Conservation (phyloP, 2,888 invertebrate genomes). For the Trichopoda pennipes region DNA sequence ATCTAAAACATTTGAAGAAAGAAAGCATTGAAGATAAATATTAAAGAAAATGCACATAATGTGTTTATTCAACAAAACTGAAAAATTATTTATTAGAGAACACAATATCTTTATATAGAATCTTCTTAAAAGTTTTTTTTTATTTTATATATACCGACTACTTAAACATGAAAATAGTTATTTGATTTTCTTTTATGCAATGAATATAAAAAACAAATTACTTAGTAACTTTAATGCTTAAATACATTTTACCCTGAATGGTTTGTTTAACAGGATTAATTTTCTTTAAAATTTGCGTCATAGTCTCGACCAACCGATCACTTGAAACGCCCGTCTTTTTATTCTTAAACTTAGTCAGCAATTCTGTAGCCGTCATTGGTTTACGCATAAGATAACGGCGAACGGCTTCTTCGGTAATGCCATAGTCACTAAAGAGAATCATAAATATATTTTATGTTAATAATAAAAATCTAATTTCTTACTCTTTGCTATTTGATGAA, state of each 20-base stretch:
- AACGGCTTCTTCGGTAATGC: conserved; percentile 96
- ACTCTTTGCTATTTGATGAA: conserved; percentile 79
- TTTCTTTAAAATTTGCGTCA: conserved; percentile 96
- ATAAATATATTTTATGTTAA: neutral
- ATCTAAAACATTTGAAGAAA: too few species aligned
- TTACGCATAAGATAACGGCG: conserved; percentile 96
- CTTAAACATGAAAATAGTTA: neutral
- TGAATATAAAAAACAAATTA: conserved; percentile 47
- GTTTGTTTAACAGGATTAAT: conserved; percentile 96
- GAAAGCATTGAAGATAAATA: too few species aligned
- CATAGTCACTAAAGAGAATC: conserved; percentile 86
- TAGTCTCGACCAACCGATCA: conserved; percentile 94
- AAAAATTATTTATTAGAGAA: too few species aligned
- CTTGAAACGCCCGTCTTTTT: conserved; percentile 95
- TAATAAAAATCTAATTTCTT: conserved; percentile 60
- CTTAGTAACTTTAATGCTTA: conserved; percentile 87
- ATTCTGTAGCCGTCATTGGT: conserved; percentile 98
- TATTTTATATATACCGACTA: neutral
- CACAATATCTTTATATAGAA: too few species aligned
- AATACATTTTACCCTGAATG: conserved; percentile 96
- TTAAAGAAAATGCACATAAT: too few species aligned
- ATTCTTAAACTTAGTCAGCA: conserved; percentile 96
- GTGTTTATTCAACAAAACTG: too few species aligned
- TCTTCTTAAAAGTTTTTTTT: too few species aligned
- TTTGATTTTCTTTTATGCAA: conserved; percentile 4